A percentile compares a stretch with the other conserved stretches of the same genome.
These are phyloP conservation scores for Busseola fusca DNA, from an alignment of 2,888 invertebrate genomes.

Conservation along the genomic window DNA sequence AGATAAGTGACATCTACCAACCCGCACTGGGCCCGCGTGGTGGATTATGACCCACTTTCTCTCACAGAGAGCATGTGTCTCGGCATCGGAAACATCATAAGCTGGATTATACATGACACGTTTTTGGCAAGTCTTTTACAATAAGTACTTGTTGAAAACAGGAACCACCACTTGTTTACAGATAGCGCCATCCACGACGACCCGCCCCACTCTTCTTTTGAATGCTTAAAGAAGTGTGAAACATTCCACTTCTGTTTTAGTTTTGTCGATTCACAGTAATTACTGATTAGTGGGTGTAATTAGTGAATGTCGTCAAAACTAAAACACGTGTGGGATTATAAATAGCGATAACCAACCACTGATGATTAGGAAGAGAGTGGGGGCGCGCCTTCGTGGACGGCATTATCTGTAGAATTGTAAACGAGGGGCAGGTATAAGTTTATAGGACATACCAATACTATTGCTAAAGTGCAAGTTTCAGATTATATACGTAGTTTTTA, in stretches of 20 bases:
- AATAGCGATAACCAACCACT: too few relatives aligned
- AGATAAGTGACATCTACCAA: not conserved
- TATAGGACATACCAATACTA: conserved; percentile 19
- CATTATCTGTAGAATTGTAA: not conserved
- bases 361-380: too few relatives aligned
- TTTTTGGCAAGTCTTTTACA: not conserved
- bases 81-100: not conserved
- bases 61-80: not conserved
- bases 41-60: not conserved
- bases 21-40: not conserved
- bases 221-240: too few relatives aligned
- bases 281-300: too few relatives aligned
- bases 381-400: too few relatives aligned
- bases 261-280: too few relatives aligned
- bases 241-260: too few relatives aligned
- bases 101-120: not conserved
- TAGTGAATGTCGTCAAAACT: too few relatives aligned
- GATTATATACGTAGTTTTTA: conserved; percentile 20
- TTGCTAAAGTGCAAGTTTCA: conserved; percentile 26
- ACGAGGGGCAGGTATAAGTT: not conserved
- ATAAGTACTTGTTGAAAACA: not conserved
- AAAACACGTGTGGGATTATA: too few relatives aligned
- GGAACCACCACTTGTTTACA: not conserved
- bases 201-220: too few relatives aligned
- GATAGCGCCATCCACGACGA: too few relatives aligned